Evolutionary conservation across 2,113 vertebrate genomes (phyloP).

Genomic region (Bufo bufo): DNA sequence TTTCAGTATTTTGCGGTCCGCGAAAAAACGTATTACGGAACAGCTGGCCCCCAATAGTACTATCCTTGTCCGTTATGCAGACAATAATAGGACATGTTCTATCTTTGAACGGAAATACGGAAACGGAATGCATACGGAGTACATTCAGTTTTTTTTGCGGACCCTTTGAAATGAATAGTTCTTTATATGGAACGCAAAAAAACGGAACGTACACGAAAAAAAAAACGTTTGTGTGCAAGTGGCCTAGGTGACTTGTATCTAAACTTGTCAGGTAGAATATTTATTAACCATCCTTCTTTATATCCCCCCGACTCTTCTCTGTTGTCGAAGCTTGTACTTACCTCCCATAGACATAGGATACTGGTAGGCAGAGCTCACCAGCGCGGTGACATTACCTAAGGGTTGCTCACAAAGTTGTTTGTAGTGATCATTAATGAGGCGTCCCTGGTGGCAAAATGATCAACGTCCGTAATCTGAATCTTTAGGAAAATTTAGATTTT

Average conservation of each 20-base stretch:
- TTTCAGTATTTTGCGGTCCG: too few relatives aligned
- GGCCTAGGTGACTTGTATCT: not conserved
- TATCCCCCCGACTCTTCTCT: not conserved
- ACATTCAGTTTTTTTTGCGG: too few relatives aligned
- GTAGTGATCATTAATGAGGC: not conserved
- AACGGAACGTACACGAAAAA: too few relatives aligned
- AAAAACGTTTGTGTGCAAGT: too few relatives aligned
- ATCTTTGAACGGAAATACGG: too few relatives aligned
- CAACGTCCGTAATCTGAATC: not conserved
- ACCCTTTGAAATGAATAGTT: too few relatives aligned
- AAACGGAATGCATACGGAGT: too few relatives aligned
- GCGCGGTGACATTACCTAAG: not conserved
- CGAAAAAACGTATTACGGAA: too few relatives aligned
- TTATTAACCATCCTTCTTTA: not conserved
- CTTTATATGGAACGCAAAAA: too few relatives aligned
- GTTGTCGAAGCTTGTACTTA: not conserved
- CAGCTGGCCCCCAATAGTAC: too few relatives aligned
- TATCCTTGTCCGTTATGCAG: too few relatives aligned
- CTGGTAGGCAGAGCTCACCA: not conserved
- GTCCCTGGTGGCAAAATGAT: not conserved
- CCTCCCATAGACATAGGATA: not conserved
- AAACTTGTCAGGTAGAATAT: constrained; percentile 3
- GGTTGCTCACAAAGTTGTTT: not conserved
- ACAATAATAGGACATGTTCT: too few relatives aligned
- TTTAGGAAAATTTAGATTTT: not conserved